Evolutionary conservation across 2,797 vertebrate species (phyloP).

Genomic region (Sebastes vulpes): DNA sequence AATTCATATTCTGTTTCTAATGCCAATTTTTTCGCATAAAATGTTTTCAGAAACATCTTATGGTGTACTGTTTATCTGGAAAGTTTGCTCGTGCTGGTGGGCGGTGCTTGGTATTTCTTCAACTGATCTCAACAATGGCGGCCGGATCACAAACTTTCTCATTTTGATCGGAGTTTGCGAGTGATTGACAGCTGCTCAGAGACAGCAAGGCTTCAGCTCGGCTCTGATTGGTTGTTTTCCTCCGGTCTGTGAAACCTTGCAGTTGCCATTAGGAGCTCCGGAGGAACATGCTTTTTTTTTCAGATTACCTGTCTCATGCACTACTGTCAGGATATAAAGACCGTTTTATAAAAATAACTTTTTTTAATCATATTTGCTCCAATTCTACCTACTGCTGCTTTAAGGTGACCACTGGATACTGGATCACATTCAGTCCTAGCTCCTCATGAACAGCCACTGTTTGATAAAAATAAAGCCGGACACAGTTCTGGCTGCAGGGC

Average conservation of each 20-base stretch:
- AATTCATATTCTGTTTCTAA: no score
- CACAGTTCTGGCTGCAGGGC: conserved; percentile 10
- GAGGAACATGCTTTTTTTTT: no score
- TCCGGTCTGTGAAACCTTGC: not conserved
- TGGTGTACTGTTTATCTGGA: no score
- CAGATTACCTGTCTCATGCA: not conserved
- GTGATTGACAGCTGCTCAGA: no score
- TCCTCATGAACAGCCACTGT: conserved; percentile 5
- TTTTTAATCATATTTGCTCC: not conserved
- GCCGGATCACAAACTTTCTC: no score
- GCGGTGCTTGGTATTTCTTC: no score
- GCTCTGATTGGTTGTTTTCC: not conserved
- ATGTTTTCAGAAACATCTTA: no score
- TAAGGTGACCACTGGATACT: not conserved
- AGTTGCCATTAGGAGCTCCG: not conserved
- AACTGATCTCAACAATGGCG: no score
- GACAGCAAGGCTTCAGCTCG: no score
- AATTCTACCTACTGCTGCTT: not conserved
- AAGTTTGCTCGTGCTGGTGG: no score
- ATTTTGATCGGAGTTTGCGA: no score
- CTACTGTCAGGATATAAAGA: not conserved
- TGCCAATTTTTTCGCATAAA: no score
- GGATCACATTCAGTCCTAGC: not conserved
- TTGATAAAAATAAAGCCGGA: conserved; percentile 20
- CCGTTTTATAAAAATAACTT: not conserved